These are phyloP conservation scores for Rotaria macrura DNA, from an alignment of 2,888 invertebrate genomes.

Conservation along the genomic window DNA sequence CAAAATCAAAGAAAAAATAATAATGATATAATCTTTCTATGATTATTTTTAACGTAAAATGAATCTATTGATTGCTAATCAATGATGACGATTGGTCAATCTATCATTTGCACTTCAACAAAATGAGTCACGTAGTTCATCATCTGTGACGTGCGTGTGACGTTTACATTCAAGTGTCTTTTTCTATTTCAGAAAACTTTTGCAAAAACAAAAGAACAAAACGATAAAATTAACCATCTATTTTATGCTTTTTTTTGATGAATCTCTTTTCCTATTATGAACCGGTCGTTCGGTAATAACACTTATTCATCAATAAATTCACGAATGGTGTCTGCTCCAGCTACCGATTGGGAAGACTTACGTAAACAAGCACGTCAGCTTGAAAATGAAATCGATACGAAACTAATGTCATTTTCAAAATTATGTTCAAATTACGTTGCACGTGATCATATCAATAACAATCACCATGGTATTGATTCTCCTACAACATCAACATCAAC, in stretches of 20 bases:
- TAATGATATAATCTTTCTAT: too few relatives aligned
- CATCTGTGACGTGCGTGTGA: slow-evolving; percentile 3
- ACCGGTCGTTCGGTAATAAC: not conserved
- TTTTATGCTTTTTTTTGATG: not conserved
- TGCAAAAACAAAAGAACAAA: too few relatives aligned
- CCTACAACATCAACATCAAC: slow-evolving; percentile 36
- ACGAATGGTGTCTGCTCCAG: not conserved
- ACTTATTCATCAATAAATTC: not conserved
- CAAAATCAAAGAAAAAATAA: too few relatives aligned
- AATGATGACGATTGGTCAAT: not conserved
- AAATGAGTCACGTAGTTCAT: not conserved
- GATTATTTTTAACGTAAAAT: too few relatives aligned
- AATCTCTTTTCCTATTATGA: not conserved
- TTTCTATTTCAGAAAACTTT: not conserved
- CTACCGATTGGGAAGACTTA: slow-evolving; percentile 58
- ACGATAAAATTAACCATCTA: not conserved
- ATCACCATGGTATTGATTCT: not conserved
- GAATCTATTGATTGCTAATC: too few relatives aligned
- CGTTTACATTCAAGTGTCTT: not conserved
- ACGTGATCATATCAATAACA: not conserved
- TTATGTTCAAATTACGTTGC: slow-evolving; percentile 59
- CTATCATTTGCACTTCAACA: not conserved
- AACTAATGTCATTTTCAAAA: slow-evolving; percentile 86
- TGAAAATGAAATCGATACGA: slow-evolving; percentile 91
- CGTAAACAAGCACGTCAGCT: slow-evolving; percentile 80